A percentile compares a stretch with the other conserved stretches of the same genome.
These are phyloP conservation scores for Shinisaurus crocodilurus DNA, from an alignment of 2,113 vertebrate genomes.

Conservation along the genomic window DNA sequence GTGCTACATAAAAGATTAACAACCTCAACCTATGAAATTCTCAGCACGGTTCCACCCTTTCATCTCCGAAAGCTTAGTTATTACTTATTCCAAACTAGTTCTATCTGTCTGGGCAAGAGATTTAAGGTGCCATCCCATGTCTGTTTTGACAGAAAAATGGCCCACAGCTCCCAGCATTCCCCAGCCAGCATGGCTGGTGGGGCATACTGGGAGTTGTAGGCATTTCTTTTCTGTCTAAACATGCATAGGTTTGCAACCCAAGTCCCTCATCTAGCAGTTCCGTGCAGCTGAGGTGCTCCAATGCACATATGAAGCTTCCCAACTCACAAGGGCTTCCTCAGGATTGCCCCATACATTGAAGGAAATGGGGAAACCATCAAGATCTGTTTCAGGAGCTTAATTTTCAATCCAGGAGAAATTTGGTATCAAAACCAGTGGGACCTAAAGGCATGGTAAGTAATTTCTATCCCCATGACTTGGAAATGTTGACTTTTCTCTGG, in stretches of 20 bases:
- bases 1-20: constrained; percentile 17
- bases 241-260: not conserved
- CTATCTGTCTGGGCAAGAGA: not conserved
- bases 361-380: not conserved
- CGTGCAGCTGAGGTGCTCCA: not conserved
- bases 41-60: constrained; percentile 58
- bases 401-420: not conserved
- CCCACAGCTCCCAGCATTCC: too few relatives aligned
- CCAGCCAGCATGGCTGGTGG: too few relatives aligned
- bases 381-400: not conserved
- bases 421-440: not conserved
- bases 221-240: not conserved
- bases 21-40: constrained; percentile 39
- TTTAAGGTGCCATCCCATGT: not conserved
- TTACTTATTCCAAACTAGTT: constrained; percentile 39
- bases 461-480: not conserved
- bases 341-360: not conserved
- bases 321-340: not conserved
- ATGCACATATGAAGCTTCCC: not conserved
- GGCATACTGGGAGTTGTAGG: too few relatives aligned
- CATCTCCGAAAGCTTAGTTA: too few relatives aligned
- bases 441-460: not conserved
- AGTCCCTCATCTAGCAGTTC: not conserved
- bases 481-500: not conserved
- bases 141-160: too few relatives aligned